phyloP scores from a whole-genome alignment of 92 coral and sea anemone genomes.

The Palythoa grandiflora region DNA sequence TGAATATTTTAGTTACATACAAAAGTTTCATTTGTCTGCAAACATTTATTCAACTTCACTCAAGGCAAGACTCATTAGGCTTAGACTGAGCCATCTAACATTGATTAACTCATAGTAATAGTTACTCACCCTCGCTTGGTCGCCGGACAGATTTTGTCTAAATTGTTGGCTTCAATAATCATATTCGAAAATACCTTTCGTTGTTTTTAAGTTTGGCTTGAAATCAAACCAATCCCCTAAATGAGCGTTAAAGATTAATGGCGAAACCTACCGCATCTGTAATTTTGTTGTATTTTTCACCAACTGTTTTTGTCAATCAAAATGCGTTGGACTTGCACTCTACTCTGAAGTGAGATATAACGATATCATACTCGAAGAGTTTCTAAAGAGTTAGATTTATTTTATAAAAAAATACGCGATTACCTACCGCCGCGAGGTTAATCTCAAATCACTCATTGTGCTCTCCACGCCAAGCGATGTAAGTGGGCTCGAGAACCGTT shows the following conservation, averaged over 20 bases:
- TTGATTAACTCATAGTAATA: not conserved
- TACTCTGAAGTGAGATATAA: not conserved
- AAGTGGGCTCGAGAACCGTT: constrained; percentile 70
- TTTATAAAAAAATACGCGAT: not conserved
- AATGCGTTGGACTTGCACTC: not conserved
- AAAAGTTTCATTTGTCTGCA: not conserved
- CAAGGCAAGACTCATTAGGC: not conserved
- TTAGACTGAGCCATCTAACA: not conserved
- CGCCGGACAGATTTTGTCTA: not conserved
- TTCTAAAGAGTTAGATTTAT: not conserved
- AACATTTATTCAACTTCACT: too few relatives aligned
- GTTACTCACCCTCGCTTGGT: not conserved
- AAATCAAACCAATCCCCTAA: constrained; percentile 20
- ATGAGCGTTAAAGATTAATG: constrained; percentile 37
- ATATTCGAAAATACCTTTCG: not conserved
- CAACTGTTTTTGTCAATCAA: not conserved
- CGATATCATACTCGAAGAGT: not conserved
- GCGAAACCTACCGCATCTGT: constrained; percentile 11
- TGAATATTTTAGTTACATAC: not conserved
- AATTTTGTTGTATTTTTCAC: constrained; percentile 13
- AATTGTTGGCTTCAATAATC: not conserved
- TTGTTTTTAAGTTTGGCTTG: not conserved
- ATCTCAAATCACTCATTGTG: constrained; percentile 80
- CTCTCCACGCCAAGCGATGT: constrained; percentile 68
- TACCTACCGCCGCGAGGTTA: constrained; percentile 57